These are phyloP conservation scores for Corythaixoides concolor DNA, from an alignment of 2,113 vertebrate genomes.

Conservation along the genomic window DNA sequence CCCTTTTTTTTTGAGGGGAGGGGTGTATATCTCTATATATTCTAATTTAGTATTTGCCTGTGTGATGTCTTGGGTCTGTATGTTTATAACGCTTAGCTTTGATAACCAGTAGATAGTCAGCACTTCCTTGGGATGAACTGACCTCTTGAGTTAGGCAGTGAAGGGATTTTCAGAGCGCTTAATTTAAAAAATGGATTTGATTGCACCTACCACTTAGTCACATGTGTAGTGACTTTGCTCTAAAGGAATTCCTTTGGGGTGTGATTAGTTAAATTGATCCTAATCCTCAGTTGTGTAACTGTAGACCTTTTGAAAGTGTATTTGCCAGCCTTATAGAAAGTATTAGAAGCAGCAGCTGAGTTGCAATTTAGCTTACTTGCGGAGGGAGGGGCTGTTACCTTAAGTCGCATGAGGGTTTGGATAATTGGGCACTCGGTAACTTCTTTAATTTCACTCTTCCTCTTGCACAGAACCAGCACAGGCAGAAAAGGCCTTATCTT, in stretches of 20 bases:
- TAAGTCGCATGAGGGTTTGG: background rate
- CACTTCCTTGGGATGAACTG: background rate
- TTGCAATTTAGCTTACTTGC: fast-evolving
- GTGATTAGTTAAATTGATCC: background rate
- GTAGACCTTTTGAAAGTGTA: background rate
- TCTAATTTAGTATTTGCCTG: background rate
- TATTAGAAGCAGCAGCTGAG: background rate
- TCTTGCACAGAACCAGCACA: background rate
- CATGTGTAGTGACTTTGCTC: background rate
- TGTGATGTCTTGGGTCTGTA: background rate
- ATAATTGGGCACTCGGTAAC: background rate
- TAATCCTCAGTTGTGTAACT: background rate
- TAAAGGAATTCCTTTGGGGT: background rate
- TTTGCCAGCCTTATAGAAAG: background rate
- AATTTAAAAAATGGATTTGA: background rate
- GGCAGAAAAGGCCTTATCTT: background rate
- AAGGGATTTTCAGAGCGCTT: background rate
- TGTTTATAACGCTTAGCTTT: background rate
- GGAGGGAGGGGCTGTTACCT: background rate
- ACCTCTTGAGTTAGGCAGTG: too few relatives aligned
- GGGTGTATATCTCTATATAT: fast-evolving
- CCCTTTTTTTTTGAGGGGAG: fast-evolving
- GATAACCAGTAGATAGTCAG: background rate
- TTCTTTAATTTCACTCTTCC: background rate
- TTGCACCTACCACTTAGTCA: background rate